Evolutionary conservation across 2,888 invertebrate species (phyloP).

Genomic region (Piscicola geometra): DNA sequence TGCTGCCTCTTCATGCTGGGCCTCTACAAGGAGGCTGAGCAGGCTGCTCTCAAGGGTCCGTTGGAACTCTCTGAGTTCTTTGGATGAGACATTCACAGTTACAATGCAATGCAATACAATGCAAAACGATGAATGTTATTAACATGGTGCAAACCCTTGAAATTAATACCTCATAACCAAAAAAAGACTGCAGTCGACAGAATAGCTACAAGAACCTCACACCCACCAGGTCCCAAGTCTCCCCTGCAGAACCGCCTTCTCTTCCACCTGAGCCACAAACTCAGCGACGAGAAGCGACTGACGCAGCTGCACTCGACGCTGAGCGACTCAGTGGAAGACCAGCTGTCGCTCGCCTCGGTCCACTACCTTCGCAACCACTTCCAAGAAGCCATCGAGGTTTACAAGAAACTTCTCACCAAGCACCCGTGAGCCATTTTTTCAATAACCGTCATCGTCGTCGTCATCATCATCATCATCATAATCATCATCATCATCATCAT

Average conservation of each 20-base stretch:
- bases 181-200: too few relatives aligned
- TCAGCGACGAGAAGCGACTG: constrained; percentile 77
- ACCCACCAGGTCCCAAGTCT: constrained; percentile 57
- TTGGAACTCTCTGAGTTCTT: too few relatives aligned
- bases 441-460: not conserved
- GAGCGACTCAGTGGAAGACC: constrained; percentile 85
- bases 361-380: constrained; percentile 93
- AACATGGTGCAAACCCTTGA: too few relatives aligned
- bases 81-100: too few relatives aligned
- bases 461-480: too few relatives aligned
- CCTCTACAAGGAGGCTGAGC: constrained; percentile 69
- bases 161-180: too few relatives aligned
- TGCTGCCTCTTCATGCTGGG: constrained; percentile 93
- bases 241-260: constrained; percentile 72
- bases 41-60: constrained; percentile 60
- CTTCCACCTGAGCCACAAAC: constrained; percentile 89
- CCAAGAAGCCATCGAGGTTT: constrained; percentile 96
- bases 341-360: constrained; percentile 87
- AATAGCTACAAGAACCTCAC: too few relatives aligned
- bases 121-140: too few relatives aligned
- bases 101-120: too few relatives aligned
- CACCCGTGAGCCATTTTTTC: constrained; percentile 58
- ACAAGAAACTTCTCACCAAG: constrained; percentile 83
- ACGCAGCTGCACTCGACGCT: constrained; percentile 75
- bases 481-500: too few relatives aligned